These are phyloP conservation scores for Drosophila rubida DNA, from an alignment of 2,888 invertebrate genomes.

Conservation along the genomic window DNA sequence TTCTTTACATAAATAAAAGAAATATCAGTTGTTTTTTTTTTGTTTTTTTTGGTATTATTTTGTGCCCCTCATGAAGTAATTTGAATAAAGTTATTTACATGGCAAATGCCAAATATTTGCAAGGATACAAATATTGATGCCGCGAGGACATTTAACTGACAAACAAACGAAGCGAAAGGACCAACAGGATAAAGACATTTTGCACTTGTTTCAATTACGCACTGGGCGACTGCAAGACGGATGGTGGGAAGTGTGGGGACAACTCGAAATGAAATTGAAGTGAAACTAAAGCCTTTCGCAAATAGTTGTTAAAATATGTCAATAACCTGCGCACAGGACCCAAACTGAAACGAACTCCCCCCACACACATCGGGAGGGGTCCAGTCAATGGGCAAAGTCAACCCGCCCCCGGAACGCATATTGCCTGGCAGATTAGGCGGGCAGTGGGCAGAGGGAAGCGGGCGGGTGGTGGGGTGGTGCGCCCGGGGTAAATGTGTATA, in stretches of 20 bases:
- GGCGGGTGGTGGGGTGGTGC: slow-evolving; percentile 8
- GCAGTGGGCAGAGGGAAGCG: slow-evolving; percentile 4
- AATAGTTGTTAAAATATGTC: slow-evolving; percentile 80
- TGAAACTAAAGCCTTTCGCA: slow-evolving; percentile 78
- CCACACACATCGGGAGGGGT: neutral
- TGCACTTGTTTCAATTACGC: slow-evolving; percentile 76
- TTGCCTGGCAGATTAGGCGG: slow-evolving; percentile 5
- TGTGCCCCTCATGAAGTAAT: slow-evolving; percentile 57
- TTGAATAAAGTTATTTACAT: slow-evolving; percentile 75
- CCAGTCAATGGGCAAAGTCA: neutral
- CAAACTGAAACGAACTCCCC: slow-evolving; percentile 6
- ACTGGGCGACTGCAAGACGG: slow-evolving; percentile 12
- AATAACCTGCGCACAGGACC: slow-evolving; percentile 62
- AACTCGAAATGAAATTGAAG: slow-evolving; percentile 64
- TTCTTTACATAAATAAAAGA: neutral
- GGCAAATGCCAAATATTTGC: slow-evolving; percentile 72
- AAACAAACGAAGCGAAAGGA: slow-evolving; percentile 38
- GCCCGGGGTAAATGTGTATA: slow-evolving; percentile 62
- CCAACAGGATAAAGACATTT: slow-evolving; percentile 68
- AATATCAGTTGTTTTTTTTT: slow-evolving; percentile 11
- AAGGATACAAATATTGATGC: slow-evolving; percentile 73
- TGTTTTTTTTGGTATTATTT: slow-evolving; percentile 34
- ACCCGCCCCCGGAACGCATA: slow-evolving; percentile 2
- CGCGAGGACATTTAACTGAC: slow-evolving; percentile 68
- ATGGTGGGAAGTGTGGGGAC: neutral